phyloP scores from a whole-genome alignment of 2,888 invertebrate genomes.

The Cephus nigrinus region DNA sequence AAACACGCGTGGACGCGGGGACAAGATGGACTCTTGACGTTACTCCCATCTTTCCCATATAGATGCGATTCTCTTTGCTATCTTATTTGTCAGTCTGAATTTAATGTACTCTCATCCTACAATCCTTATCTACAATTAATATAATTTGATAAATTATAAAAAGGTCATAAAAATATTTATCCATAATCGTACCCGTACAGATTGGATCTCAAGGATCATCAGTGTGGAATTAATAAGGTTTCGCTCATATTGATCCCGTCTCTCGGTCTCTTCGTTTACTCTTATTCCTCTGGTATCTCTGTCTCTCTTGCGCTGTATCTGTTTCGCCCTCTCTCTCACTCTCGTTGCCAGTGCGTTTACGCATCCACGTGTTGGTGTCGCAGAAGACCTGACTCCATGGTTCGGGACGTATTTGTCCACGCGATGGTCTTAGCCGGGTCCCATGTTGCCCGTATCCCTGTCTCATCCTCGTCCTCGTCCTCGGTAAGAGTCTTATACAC shows the following conservation, averaged over 20 bases:
- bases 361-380: slow-evolving; percentile 1
- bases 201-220: not conserved
- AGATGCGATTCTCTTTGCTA: not conserved
- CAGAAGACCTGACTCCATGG: not conserved
- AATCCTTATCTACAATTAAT: not conserved
- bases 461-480: slow-evolving; percentile 23
- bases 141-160: not conserved
- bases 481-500: not conserved
- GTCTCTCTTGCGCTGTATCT: slow-evolving; percentile 16
- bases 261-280: not conserved
- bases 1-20: not conserved
- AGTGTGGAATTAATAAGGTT: not conserved
- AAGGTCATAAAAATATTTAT: not conserved
- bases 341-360: not conserved
- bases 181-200: not conserved
- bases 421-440: slow-evolving; percentile 33
- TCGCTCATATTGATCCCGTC: not conserved
- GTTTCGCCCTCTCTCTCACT: not conserved
- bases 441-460: slow-evolving; percentile 17
- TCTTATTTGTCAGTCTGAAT: not conserved
- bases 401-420: slow-evolving; percentile 38
- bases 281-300: not conserved
- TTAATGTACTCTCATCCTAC: not conserved
- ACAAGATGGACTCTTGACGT: not conserved
- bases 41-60: not conserved